phyloP scores from a whole-genome alignment of 2,797 vertebrate genomes.

The Lacerta agilis region DNA sequence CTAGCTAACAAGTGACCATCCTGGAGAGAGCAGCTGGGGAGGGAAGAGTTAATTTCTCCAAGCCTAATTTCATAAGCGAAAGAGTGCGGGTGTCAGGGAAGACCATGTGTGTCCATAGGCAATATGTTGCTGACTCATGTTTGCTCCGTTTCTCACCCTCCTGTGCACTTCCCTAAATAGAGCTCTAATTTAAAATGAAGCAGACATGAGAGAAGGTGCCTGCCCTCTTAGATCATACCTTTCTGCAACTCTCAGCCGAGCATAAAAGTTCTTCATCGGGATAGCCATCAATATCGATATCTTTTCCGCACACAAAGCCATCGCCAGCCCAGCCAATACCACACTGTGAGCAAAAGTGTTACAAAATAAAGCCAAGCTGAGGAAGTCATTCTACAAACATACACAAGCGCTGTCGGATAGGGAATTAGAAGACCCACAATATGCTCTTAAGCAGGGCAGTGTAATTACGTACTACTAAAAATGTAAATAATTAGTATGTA shows the following conservation, averaged over 20 bases:
- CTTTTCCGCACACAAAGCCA: conserved; percentile 94
- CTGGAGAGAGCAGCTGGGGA: too few species aligned
- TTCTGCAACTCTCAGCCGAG: conserved; percentile 87
- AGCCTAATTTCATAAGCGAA: too few species aligned
- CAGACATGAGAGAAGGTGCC: background rate
- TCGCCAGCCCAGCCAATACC: conserved; percentile 97
- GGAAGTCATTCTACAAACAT: background rate
- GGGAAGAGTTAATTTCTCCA: too few species aligned
- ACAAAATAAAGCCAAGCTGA: conserved; percentile 42
- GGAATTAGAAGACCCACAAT: background rate
- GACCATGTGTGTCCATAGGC: too few species aligned
- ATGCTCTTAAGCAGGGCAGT: background rate
- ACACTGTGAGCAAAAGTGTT: conserved; percentile 82
- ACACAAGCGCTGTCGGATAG: background rate
- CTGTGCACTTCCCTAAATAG: conserved; percentile 1
- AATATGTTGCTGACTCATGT: too few species aligned
- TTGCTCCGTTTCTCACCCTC: background rate
- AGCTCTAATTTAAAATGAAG: conserved; percentile 14
- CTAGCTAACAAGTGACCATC: too few species aligned
- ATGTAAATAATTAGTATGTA: too few species aligned
- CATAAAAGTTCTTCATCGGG: conserved; percentile 94
- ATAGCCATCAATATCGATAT: conserved; percentile 97
- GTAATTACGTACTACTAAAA: background rate
- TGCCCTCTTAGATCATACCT: conserved; percentile 76
- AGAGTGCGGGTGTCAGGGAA: too few species aligned